phyloP scores from a whole-genome alignment of 2,888 invertebrate species.

The Phyllotreta cruciferae region DNA sequence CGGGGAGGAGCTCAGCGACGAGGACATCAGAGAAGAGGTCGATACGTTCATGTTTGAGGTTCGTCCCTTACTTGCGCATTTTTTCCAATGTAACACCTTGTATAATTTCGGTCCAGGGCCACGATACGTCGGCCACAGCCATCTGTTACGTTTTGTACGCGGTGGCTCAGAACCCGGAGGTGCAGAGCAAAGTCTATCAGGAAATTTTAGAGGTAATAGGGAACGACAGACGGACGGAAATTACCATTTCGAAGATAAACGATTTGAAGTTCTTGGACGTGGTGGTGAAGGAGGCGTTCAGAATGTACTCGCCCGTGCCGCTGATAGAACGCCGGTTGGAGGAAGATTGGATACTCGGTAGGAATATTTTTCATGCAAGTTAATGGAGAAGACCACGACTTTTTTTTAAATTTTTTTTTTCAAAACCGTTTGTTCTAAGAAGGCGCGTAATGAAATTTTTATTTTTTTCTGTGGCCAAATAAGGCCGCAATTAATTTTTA shows the following conservation, averaged over 20 bases:
- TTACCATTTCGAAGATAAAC: constrained; percentile 50
- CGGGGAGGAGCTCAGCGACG: constrained; percentile 58
- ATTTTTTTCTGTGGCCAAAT: too few species aligned
- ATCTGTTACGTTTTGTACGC: constrained; percentile 63
- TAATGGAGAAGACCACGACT: too few species aligned
- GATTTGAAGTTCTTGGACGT: constrained; percentile 64
- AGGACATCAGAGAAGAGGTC: constrained; percentile 65
- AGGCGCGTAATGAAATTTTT: too few species aligned
- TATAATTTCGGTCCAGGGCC: constrained; percentile 55
- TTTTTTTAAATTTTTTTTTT: too few species aligned
- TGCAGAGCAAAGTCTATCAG: constrained; percentile 57
- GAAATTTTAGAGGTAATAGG: constrained; percentile 50
- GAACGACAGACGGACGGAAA: constrained; percentile 42
- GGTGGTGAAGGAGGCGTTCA: constrained; percentile 66
- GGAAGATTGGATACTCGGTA: constrained; percentile 56
- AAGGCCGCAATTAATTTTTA: too few species aligned
- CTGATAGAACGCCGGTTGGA: constrained; percentile 59
- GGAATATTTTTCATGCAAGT: constrained; percentile 12
- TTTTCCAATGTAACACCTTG: not conserved
- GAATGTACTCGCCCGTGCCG: constrained; percentile 65
- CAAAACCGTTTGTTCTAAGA: too few species aligned
- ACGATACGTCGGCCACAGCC: constrained; percentile 65
- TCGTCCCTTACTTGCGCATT: not conserved
- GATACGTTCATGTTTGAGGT: constrained; percentile 68
- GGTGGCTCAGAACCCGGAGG: constrained; percentile 61